A percentile compares a stretch with the other conserved stretches of the same genome.
Conservation (phyloP, 2,797 vertebrate species). For the Galagoides demidoff region DNA sequence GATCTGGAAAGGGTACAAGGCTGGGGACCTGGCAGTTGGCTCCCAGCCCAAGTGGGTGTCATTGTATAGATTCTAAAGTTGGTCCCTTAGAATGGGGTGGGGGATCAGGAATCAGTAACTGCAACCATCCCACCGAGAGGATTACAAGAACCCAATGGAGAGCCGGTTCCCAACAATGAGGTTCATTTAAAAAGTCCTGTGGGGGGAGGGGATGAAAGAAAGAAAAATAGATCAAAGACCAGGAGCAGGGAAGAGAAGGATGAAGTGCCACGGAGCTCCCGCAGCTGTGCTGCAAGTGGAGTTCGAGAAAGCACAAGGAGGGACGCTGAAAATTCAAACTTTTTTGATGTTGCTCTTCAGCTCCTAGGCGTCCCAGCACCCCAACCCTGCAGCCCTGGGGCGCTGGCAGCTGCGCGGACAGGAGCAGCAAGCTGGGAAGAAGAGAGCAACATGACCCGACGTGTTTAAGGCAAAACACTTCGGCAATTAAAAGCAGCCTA, state of each 20-base stretch:
- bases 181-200: constrained; percentile 76
- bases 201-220: neutral
- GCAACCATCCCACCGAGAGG: constrained; percentile 69
- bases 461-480: constrained; percentile 77
- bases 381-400: constrained; percentile 73
- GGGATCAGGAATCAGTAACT: constrained; percentile 67
- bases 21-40: constrained; percentile 24
- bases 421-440: constrained; percentile 68
- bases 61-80: constrained; percentile 73
- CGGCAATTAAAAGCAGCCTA: constrained; percentile 80
- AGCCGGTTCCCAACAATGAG: constrained; percentile 78
- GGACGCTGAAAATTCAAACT: constrained; percentile 55
- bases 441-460: constrained; percentile 80
- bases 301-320: neutral
- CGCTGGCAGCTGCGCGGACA: constrained; percentile 73
- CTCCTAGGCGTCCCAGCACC: constrained; percentile 48
- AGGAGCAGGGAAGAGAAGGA: neutral
- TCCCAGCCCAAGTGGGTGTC: constrained; percentile 70
- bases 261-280: neutral
- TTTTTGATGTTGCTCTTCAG: constrained; percentile 58
- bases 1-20: constrained; percentile 46
- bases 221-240: constrained; percentile 77
- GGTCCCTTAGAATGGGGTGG: constrained; percentile 71
- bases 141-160: constrained; percentile 77
- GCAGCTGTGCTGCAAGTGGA: neutral